Evolutionary conservation across 2,113 vertebrate genomes (phyloP).

Genomic region (Hippocampus abdominalis): DNA sequence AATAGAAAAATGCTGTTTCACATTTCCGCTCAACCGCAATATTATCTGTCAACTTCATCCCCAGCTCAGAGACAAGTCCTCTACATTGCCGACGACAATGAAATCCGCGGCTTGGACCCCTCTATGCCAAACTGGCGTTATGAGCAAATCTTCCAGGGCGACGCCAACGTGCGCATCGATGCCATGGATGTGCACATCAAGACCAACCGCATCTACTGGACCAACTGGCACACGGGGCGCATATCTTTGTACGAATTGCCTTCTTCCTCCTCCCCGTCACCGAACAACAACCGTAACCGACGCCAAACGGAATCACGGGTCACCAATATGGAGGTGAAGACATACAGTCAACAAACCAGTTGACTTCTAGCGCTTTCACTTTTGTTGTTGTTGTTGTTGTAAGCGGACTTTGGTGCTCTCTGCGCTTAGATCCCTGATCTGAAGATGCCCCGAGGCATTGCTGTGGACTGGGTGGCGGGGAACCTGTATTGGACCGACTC

Average conservation of each 20-base stretch:
- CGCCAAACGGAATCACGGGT: slow-evolving; percentile 82
- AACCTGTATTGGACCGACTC: slow-evolving; percentile 98
- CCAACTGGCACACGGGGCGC: slow-evolving; percentile 95
- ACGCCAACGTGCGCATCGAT: slow-evolving; percentile 90
- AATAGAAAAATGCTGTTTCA: not conserved
- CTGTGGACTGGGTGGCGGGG: slow-evolving; percentile 94
- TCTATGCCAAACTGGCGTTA: slow-evolving; percentile 88
- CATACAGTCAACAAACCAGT: not conserved
- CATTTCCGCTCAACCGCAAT: not conserved
- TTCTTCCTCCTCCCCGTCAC: slow-evolving; percentile 46
- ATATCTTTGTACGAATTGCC: slow-evolving; percentile 90
- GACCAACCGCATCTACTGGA: slow-evolving; percentile 92
- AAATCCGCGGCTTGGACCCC: slow-evolving; percentile 92
- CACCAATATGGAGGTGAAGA: slow-evolving; percentile 82
- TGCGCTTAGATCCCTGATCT: slow-evolving; percentile 83
- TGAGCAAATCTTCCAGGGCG: slow-evolving; percentile 91
- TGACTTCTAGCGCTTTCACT: not conserved
- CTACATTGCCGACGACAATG: slow-evolving; percentile 94
- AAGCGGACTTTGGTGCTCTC: not conserved
- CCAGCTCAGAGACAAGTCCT: slow-evolving; percentile 80
- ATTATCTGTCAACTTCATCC: not conserved
- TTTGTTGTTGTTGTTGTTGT: not conserved
- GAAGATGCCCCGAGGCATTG: slow-evolving; percentile 93
- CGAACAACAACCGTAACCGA: slow-evolving; percentile 82
- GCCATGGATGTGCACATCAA: slow-evolving; percentile 96